phyloP scores from a whole-genome alignment of 2,113 vertebrate species.

The Mastomys natalensis region DNA sequence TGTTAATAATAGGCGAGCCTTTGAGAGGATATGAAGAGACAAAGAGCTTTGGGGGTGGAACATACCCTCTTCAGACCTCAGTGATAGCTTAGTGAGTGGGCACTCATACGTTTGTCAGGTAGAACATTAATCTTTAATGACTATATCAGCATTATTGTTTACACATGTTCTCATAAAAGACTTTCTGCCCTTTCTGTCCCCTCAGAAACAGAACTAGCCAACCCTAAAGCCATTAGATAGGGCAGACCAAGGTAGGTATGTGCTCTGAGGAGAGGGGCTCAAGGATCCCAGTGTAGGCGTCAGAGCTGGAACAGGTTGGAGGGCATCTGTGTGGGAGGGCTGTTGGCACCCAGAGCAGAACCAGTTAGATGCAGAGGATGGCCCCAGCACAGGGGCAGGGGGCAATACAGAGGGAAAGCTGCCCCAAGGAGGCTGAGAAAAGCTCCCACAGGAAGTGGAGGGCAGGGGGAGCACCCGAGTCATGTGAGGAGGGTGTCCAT shows the following conservation, averaged over 20 bases:
- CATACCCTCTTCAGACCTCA: not conserved
- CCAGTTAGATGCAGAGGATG: not conserved
- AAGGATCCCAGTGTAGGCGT: not conserved
- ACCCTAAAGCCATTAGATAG: not conserved
- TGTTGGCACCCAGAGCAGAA: not conserved
- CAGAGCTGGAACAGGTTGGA: not conserved
- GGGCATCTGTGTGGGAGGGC: not conserved
- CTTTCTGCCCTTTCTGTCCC: not conserved
- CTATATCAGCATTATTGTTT: not conserved
- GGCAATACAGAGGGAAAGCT: not conserved
- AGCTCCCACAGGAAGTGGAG: not conserved
- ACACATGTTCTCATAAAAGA: not conserved
- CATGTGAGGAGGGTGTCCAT: not conserved
- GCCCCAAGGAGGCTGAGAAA: not conserved
- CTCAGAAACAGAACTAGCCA: not conserved
- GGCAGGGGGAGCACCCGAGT: accelerated
- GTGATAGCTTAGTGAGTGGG: not conserved
- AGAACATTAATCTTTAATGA: not conserved
- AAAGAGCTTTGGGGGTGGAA: not conserved
- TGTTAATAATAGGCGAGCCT: not conserved
- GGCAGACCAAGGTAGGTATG: not conserved
- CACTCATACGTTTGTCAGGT: not conserved
- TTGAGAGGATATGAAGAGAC: not conserved
- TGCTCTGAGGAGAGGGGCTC: not conserved
- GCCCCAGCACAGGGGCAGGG: not conserved